Evolutionary conservation across 2,888 invertebrate species (phyloP).

Genomic region (Autographa gamma): DNA sequence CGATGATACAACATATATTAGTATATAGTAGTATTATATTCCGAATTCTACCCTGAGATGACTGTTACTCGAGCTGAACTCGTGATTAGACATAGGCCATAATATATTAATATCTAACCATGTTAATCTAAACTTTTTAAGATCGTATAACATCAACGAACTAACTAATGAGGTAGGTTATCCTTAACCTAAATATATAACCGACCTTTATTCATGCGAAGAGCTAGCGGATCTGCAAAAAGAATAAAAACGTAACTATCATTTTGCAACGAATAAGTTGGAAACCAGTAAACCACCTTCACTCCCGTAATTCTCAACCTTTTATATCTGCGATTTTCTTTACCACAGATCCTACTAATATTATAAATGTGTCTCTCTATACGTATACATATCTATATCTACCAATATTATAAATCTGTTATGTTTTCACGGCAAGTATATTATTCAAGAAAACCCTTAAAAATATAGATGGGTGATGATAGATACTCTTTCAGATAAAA

Average conservation of each 20-base stretch:
- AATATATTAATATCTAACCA: neutral
- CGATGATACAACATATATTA: neutral
- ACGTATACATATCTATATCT: too few relatives aligned
- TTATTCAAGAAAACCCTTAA: too few relatives aligned
- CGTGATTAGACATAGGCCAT: neutral
- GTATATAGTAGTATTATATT: neutral
- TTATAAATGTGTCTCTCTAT: too few relatives aligned
- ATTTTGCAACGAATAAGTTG: neutral
- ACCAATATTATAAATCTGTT: too few relatives aligned
- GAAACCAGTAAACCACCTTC: neutral
- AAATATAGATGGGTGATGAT: too few relatives aligned
- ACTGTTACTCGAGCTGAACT: neutral
- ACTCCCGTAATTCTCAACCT: too few relatives aligned
- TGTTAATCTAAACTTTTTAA: neutral
- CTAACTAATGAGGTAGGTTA: neutral
- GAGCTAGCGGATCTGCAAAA: slow-evolving; percentile 1
- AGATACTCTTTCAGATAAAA: too few relatives aligned
- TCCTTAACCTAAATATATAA: neutral
- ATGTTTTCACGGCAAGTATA: too few relatives aligned
- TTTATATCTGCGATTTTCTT: too few relatives aligned
- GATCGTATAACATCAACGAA: neutral
- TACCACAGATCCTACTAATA: too few relatives aligned
- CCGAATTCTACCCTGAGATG: neutral
- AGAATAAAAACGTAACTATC: neutral
- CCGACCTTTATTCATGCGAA: neutral